These are phyloP conservation scores for Corythoichthys haematopterus DNA, from an alignment of 2,113 vertebrate genomes.

Conservation along the genomic window DNA sequence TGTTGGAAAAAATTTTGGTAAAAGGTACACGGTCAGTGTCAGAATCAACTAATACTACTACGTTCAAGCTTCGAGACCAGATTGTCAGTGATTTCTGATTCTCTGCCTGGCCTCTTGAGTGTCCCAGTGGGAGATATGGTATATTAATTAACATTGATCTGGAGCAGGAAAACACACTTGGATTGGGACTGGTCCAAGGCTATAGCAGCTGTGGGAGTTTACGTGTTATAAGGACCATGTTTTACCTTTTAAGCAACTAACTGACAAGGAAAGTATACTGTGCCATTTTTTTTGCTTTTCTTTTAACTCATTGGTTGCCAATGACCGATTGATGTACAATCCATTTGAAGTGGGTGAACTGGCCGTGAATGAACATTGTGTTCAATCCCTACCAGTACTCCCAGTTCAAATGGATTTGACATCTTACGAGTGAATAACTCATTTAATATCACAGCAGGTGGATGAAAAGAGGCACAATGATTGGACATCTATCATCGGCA, in stretches of 20 bases:
- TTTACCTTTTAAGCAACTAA: conserved; percentile 22
- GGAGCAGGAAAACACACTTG: conserved; percentile 46
- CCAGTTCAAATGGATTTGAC: no score
- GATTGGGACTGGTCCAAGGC: conserved; percentile 50
- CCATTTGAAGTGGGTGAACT: no score
- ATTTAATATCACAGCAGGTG: no score
- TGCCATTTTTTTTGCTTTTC: neutral
- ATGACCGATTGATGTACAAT: no score
- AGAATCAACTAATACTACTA: conserved; percentile 9
- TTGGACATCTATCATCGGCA: no score
- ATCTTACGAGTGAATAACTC: no score
- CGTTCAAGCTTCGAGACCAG: neutral
- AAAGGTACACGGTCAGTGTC: neutral
- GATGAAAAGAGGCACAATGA: no score
- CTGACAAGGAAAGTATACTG: conserved; percentile 1
- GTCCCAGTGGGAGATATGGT: conserved; percentile 40
- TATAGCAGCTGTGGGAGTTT: conserved; percentile 28
- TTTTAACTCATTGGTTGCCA: neutral
- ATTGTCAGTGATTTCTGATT: conserved; percentile 42
- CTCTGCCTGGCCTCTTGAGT: conserved; percentile 29
- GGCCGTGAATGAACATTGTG: no score
- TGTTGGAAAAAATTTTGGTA: neutral
- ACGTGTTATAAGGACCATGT: conserved; percentile 38
- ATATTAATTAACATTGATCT: conserved; percentile 69
- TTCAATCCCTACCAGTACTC: no score